Evolutionary conservation across 1,140 invertebrate genomes (phyloP).

Genomic region (Macrobrachium rosenbergii): DNA sequence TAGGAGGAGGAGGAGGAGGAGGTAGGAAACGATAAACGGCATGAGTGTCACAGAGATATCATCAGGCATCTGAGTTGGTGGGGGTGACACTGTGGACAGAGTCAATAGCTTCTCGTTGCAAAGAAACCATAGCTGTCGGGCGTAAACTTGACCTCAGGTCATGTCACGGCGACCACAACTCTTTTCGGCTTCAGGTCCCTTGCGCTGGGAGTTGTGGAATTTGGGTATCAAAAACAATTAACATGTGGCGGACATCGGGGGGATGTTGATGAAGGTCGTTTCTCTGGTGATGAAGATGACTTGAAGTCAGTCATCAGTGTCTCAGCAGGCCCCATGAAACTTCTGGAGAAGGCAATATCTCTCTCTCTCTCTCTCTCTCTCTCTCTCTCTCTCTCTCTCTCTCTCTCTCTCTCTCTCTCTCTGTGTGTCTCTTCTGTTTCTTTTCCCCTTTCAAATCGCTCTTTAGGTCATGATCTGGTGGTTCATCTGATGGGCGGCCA

Average conservation of each 20-base stretch:
- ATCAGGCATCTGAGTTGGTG: background rate
- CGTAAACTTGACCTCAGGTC: background rate
- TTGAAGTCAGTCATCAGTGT: too few relatives aligned
- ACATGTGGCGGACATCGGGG: background rate
- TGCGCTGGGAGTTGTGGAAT: background rate
- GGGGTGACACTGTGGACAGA: constrained; percentile 10
- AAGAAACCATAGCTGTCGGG: constrained; percentile 16
- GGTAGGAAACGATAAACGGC: background rate
- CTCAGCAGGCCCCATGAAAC: too few relatives aligned
- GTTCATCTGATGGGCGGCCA: constrained; percentile 61
- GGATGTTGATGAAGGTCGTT: background rate
- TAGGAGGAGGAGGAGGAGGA: background rate
- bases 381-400: background rate
- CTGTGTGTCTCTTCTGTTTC: background rate
- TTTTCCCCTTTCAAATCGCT: background rate
- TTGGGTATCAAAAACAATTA: background rate
- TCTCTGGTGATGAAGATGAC: too few relatives aligned
- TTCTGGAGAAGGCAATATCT: background rate
- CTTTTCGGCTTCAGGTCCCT: background rate
- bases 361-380: background rate
- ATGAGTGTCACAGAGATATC: background rate
- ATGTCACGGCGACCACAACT: too few relatives aligned
- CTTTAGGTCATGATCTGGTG: constrained; percentile 62
- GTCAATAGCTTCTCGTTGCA: background rate
- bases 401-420: background rate